phyloP scores from a whole-genome alignment of 2,888 invertebrate species.

The Nasonovia ribisnigri region DNA sequence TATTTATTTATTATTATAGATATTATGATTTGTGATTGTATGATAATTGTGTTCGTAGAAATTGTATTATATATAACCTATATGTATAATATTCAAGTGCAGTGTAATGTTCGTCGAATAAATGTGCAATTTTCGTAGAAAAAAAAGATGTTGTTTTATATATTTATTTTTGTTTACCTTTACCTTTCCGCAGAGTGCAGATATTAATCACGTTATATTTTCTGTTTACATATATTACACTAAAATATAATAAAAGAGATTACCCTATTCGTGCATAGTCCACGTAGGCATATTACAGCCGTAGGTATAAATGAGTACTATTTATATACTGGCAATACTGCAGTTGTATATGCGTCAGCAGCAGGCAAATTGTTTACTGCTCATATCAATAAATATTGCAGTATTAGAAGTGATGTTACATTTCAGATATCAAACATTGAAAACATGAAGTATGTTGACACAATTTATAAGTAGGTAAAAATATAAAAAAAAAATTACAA shows the following conservation, averaged over 20 bases:
- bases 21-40: neutral
- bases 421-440: neutral
- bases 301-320: too few species aligned
- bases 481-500: neutral
- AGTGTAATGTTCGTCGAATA: slow-evolving; percentile 22
- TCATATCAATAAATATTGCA: too few species aligned
- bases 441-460: neutral
- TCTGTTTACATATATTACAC: too few species aligned
- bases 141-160: neutral
- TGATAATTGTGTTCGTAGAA: slow-evolving; percentile 17
- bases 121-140: slow-evolving; percentile 46
- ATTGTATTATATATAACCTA: slow-evolving; percentile 12
- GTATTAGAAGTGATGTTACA: neutral
- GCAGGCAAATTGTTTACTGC: too few species aligned
- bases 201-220: too few species aligned
- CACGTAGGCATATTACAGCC: too few species aligned
- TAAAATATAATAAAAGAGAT: too few species aligned
- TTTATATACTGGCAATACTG: too few species aligned
- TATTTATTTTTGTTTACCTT: neutral
- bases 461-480: neutral
- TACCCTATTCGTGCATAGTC: too few species aligned
- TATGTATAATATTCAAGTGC: neutral
- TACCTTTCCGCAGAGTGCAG: neutral
- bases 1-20: slow-evolving; percentile 26
- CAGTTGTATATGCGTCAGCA: too few species aligned